phyloP scores from a whole-genome alignment of 2,113 vertebrate species.

The Pithys albifrons region DNA sequence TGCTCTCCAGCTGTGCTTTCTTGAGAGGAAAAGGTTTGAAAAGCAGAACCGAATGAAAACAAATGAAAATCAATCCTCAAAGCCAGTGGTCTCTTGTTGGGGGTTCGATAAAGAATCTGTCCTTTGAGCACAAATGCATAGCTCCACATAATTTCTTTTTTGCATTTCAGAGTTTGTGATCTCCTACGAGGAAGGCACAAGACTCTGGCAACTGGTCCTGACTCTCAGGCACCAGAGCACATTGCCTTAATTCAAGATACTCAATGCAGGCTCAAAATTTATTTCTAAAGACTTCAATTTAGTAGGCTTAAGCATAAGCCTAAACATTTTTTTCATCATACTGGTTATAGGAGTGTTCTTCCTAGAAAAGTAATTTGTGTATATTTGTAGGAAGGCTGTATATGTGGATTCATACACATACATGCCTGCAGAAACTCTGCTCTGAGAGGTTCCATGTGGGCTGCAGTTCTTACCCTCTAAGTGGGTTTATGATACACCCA shows the following conservation, averaged over 20 bases:
- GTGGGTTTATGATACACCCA: not conserved
- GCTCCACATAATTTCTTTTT: not conserved
- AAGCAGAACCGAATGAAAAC: slow-evolving; percentile 19
- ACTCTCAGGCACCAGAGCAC: not conserved
- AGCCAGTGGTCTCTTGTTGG: not conserved
- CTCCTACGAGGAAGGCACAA: not conserved
- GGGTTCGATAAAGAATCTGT: not conserved
- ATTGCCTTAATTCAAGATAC: not conserved
- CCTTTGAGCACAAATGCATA: not conserved
- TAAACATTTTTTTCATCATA: not conserved
- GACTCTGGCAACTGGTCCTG: not conserved
- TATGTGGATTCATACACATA: accelerated
- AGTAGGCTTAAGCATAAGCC: not conserved
- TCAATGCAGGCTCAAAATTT: not conserved
- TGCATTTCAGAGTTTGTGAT: not conserved
- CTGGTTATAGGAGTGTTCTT: not conserved
- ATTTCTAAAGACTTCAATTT: not conserved
- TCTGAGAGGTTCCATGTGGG: not conserved
- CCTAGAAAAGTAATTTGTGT: not conserved
- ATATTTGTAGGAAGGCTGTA: not conserved
- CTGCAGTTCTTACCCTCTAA: not conserved
- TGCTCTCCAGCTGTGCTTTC: slow-evolving; percentile 17
- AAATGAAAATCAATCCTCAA: not conserved
- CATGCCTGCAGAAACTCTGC: not conserved
- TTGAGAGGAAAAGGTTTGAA: not conserved